These are phyloP conservation scores for Vulpes ferrilata DNA, from an alignment of 2,113 vertebrate species.

Conservation along the genomic window DNA sequence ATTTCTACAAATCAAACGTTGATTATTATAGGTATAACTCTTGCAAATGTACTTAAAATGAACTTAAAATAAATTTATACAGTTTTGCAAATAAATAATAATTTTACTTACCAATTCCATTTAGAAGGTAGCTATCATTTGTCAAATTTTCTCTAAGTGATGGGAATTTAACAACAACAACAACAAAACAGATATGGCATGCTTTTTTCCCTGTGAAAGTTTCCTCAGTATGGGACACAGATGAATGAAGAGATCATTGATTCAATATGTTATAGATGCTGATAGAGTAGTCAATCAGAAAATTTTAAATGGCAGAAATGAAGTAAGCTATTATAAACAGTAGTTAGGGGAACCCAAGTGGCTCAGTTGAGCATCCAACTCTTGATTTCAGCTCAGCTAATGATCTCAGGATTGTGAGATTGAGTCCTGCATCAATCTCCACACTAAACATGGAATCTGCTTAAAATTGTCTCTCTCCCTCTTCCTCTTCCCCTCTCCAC, in stretches of 20 bases:
- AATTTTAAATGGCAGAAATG: background rate
- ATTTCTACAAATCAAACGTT: background rate
- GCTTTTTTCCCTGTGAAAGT: background rate
- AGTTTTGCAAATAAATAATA: background rate
- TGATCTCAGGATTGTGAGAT: background rate
- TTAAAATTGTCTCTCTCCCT: background rate
- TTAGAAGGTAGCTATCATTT: conserved; percentile 3
- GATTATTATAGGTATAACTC: background rate
- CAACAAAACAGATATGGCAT: background rate
- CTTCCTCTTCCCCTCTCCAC: background rate
- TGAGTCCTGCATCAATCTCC: background rate
- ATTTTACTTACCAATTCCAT: background rate
- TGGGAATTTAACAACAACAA: background rate
- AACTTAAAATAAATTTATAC: conserved; percentile 5
- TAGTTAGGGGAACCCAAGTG: background rate
- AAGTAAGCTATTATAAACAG: background rate
- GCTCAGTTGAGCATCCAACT: background rate
- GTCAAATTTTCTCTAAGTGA: background rate
- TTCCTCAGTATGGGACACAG: background rate
- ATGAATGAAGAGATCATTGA: background rate
- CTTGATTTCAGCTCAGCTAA: background rate
- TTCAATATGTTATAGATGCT: background rate
- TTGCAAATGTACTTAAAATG: background rate
- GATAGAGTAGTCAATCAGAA: background rate
- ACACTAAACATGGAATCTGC: background rate